Evolutionary conservation across 2,113 vertebrate species (phyloP).

Genomic region (Myotis lucifugus): DNA sequence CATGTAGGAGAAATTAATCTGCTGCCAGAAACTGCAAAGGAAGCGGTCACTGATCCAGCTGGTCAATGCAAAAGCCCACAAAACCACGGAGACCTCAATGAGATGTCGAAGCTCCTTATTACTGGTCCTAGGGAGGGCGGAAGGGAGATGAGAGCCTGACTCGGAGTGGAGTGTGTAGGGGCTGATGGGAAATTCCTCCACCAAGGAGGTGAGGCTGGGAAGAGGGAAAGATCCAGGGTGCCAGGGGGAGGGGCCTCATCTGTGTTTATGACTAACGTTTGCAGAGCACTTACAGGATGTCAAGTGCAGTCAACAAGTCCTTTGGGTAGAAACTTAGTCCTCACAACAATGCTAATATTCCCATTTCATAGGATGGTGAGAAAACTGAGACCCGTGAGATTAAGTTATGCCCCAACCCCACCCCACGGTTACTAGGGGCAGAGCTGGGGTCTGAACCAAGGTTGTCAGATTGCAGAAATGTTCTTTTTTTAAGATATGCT

Average conservation of each 20-base stretch:
- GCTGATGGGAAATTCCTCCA: neutral
- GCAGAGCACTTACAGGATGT: neutral
- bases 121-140: slow-evolving; percentile 83
- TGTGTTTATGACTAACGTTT: neutral
- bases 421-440: neutral
- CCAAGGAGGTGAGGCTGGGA: neutral
- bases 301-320: neutral
- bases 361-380: neutral
- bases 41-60: slow-evolving; percentile 95
- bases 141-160: neutral
- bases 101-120: slow-evolving; percentile 85
- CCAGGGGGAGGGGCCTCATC: neutral
- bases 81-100: slow-evolving; percentile 81
- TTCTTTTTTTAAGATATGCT: too few relatives aligned
- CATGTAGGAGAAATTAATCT: slow-evolving; percentile 93
- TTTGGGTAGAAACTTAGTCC: neutral
- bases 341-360: neutral
- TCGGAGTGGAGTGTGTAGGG: neutral
- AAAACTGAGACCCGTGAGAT: neutral
- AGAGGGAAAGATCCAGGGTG: neutral
- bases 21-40: slow-evolving; percentile 92
- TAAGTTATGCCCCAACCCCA: neutral
- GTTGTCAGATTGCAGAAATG: neutral
- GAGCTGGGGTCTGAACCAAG: neutral
- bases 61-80: slow-evolving; percentile 91